Evolutionary conservation across 2,797 vertebrate genomes (phyloP), one percentile per base, ranked within the genome.

Genomic region (Spondyliosoma cantharus): DNA sequence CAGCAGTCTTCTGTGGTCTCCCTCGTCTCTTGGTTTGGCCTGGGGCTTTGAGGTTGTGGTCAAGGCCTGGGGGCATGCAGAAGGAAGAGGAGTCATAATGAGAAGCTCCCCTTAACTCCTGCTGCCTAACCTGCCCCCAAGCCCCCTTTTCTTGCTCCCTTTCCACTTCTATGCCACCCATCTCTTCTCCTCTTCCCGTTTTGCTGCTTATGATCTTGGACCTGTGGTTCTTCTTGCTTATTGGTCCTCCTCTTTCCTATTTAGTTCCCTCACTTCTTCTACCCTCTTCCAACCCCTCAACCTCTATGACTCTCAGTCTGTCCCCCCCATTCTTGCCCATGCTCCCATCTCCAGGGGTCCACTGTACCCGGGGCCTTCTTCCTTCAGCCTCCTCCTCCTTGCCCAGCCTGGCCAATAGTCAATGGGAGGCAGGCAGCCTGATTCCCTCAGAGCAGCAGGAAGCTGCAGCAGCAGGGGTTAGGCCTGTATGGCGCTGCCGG

Each of bases 381-480:
- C 81, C 71, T 85, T 84, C 76, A 74, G 83, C 90, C 82, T 84
- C 87, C 85, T 85, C 82, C 81, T 87, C 82, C 85, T 75, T 88
- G 83, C 82, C 88, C 82, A 58, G 84, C 76, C 85, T 86, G 88
- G 88, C 88, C 81, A 89, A 74, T 81, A 83, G 88, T 93, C 93
- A 92, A 83, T 87, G 87, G 90, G 88, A 93, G 91, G 90, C 90
- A 93, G 90, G 86, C 88, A 91, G 93, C 89, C 87, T 54, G 88
- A 87, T 87, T 91, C 90, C 84, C 89, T 76, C 64, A 43, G 84
- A 93, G 91, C 91, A 90, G 89, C 92, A 93, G 91, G 90, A 94
- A 93, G 91, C 91, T 86, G 75, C 82, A 93, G 88, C 92, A 94
- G 92, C 92, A 86, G 92, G 90, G 90, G 91, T 90, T 86, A 89